Percentiles rank a stretch among this genome's conserved stretches.
Evolutionary conservation across 2,113 vertebrate genomes (phyloP).

Genomic region (Eulacestoma nigropectus): DNA sequence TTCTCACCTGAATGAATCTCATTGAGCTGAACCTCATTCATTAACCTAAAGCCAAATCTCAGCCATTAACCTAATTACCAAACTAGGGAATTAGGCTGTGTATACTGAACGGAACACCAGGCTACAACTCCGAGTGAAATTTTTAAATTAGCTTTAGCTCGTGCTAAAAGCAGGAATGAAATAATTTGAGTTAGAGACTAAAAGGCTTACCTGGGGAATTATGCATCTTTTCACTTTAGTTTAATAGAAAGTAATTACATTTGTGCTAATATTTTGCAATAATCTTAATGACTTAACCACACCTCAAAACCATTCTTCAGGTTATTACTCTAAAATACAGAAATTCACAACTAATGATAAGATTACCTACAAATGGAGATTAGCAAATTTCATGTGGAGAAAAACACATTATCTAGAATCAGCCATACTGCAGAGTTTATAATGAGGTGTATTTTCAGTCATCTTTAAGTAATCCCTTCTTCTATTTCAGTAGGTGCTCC

Average conservation of each 20-base stretch:
- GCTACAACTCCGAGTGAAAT: background rate
- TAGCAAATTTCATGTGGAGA: background rate
- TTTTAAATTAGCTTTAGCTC: background rate
- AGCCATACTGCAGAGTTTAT: background rate
- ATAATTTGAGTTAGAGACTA: background rate
- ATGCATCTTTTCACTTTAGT: background rate
- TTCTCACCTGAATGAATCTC: no score
- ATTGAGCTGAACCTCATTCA: background rate
- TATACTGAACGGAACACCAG: background rate
- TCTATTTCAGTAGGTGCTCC: background rate
- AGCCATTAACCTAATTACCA: background rate
- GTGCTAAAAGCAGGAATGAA: background rate
- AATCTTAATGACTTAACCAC: background rate
- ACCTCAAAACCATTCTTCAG: background rate
- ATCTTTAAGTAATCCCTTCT: background rate
- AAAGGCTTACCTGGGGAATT: background rate
- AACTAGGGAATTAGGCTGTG: background rate
- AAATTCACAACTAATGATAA: background rate
- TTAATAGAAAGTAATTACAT: background rate
- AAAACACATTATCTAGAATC: background rate
- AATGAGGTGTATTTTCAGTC: background rate
- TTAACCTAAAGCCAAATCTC: background rate
- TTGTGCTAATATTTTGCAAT: background rate
- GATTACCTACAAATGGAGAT: background rate
- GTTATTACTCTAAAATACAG: background rate